phyloP scores from a whole-genome alignment of 2,797 vertebrate genomes.

The Microctenopoma lineatum region DNA sequence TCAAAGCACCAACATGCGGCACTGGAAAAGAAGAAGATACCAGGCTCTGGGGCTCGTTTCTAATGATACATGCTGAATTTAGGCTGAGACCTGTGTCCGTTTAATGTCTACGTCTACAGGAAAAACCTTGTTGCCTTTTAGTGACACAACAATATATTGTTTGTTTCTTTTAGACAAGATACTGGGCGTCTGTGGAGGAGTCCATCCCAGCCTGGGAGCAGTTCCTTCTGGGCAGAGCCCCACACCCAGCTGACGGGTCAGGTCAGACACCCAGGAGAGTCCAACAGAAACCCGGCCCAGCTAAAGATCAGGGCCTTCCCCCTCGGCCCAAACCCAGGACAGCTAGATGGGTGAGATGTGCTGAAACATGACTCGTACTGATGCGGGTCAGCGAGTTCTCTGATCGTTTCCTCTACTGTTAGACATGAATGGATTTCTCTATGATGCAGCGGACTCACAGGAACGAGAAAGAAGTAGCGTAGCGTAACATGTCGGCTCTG shows the following conservation, averaged over 20 bases:
- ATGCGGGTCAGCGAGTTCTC: background rate
- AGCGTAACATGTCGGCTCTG: background rate
- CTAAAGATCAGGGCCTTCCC: slow-evolving; percentile 53
- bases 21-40: too few species aligned
- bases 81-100: too few species aligned
- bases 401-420: background rate
- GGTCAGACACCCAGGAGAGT: slow-evolving; percentile 62
- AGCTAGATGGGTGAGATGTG: background rate
- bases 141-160: background rate
- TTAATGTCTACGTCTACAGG: background rate
- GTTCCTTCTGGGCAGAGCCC: slow-evolving; percentile 88
- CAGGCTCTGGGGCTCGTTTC: too few species aligned
- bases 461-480: background rate
- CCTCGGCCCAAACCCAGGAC: slow-evolving; percentile 61
- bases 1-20: too few species aligned
- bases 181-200: slow-evolving; percentile 83
- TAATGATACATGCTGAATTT: too few species aligned
- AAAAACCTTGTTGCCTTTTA: background rate
- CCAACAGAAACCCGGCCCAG: slow-evolving; percentile 46
- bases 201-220: slow-evolving; percentile 89
- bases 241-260: slow-evolving; percentile 74
- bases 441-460: background rate
- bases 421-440: background rate
- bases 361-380: background rate
- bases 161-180: slow-evolving; percentile 13